Evolutionary conservation across 2,888 invertebrate genomes (phyloP).

Genomic region (Ochropleura plecta): DNA sequence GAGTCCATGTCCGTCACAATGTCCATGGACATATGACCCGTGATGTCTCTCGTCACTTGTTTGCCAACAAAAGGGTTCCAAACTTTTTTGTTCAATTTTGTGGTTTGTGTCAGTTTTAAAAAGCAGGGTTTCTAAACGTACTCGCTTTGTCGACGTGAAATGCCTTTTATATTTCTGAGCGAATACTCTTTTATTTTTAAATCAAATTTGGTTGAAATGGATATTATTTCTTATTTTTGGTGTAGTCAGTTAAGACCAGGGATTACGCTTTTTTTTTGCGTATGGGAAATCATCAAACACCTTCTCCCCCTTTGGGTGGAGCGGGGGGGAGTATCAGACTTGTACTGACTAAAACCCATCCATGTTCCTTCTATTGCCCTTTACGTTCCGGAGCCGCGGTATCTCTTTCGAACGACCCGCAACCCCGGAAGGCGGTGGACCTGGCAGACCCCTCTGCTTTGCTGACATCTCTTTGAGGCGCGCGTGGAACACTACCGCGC

Average conservation of each 20-base stretch:
- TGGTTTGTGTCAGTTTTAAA: slow-evolving; percentile 30
- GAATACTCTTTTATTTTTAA: neutral
- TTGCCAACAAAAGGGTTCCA: slow-evolving; percentile 30
- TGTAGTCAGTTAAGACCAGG: neutral
- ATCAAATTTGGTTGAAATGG: neutral
- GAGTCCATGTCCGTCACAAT: neutral
- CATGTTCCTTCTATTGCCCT: too few relatives aligned
- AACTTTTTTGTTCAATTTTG: slow-evolving; percentile 39
- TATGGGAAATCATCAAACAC: too few relatives aligned
- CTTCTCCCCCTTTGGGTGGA: too few relatives aligned
- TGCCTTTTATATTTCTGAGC: neutral
- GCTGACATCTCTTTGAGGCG: too few relatives aligned
- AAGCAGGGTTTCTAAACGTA: slow-evolving; percentile 1
- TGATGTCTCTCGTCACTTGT: slow-evolving; percentile 36
- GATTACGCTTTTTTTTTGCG: too few relatives aligned
- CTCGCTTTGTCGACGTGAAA: neutral
- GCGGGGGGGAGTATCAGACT: too few relatives aligned
- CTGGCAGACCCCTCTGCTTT: too few relatives aligned
- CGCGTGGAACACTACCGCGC: too few relatives aligned
- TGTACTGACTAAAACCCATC: too few relatives aligned
- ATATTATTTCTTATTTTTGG: neutral
- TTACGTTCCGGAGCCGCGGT: too few relatives aligned
- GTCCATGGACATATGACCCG: neutral
- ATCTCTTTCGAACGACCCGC: too few relatives aligned
- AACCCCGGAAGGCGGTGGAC: too few relatives aligned